Conservation (phyloP, 2,113 vertebrate genomes). For the Crotalus horridus region DNA sequence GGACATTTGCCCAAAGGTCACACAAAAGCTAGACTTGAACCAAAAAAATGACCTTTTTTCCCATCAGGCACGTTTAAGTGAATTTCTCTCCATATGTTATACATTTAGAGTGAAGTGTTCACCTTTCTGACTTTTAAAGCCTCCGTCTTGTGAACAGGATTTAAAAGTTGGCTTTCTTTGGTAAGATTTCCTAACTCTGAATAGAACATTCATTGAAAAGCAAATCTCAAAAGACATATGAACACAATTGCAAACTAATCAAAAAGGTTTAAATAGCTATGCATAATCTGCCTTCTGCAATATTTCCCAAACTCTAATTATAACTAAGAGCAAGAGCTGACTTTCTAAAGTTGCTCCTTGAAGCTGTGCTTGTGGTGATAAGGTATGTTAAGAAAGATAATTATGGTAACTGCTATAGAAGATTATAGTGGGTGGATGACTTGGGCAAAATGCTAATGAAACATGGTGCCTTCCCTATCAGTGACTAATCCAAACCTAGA, state of each 20-base stretch:
- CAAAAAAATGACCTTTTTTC: background rate
- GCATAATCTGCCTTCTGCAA: constrained; percentile 49
- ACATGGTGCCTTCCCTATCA: constrained; percentile 42
- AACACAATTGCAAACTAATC: constrained; percentile 27
- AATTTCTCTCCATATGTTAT: background rate
- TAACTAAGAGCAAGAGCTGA: constrained; percentile 28
- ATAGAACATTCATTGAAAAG: constrained; percentile 31
- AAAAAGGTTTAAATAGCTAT: constrained; percentile 47
- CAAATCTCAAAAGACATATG: constrained; percentile 22
- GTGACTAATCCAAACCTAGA: constrained; percentile 24
- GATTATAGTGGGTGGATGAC: constrained; percentile 55
- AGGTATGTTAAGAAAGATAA: constrained; percentile 32
- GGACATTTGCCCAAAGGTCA: constrained; percentile 2
- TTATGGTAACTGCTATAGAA: constrained; percentile 49
- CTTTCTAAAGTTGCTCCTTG: constrained; percentile 52
- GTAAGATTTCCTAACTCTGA: constrained; percentile 30
- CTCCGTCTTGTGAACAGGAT: constrained; percentile 12
- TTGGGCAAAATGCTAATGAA: constrained; percentile 43
- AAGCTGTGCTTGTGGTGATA: constrained; percentile 51
- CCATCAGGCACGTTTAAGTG: background rate
- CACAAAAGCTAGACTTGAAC: constrained; percentile 14
- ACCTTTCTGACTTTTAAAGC: constrained; percentile 8
- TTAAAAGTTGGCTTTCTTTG: background rate
- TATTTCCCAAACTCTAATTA: constrained; percentile 54
- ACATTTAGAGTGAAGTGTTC: constrained; percentile 17